A percentile compares a stretch with the other conserved stretches of the same genome.
Conservation (phyloP, 2,888 invertebrate genomes). For the Cosmia pyralina region DNA sequence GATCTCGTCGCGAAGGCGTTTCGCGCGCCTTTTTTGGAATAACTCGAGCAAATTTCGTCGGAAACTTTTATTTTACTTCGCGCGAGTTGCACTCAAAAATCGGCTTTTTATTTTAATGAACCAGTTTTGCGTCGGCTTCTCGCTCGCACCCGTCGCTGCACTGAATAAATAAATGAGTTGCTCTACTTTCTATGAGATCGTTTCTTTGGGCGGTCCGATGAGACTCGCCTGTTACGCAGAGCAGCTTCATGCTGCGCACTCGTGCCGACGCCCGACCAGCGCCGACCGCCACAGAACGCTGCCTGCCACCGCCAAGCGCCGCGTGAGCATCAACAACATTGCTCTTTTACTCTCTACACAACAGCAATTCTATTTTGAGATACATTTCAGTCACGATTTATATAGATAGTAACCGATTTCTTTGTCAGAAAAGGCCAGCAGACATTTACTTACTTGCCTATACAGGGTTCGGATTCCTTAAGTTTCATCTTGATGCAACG, state of each 20-base stretch:
- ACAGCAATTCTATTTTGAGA: slow-evolving; percentile 74
- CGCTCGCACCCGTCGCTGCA: slow-evolving; percentile 86
- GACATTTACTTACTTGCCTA: slow-evolving; percentile 8
- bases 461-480: slow-evolving; percentile 18
- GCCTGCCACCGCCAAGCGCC: slow-evolving; percentile 16
- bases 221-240: slow-evolving; percentile 70
- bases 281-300: not conserved
- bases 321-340: slow-evolving; percentile 67
- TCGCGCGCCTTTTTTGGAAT: slow-evolving; percentile 88
- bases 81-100: slow-evolving; percentile 88
- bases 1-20: slow-evolving; percentile 85
- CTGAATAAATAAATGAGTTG: slow-evolving; percentile 90
- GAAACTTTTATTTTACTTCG: slow-evolving; percentile 87
- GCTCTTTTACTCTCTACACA: slow-evolving; percentile 76
- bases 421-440: slow-evolving; percentile 66
- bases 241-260: slow-evolving; percentile 59
- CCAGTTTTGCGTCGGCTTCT: slow-evolving; percentile 84
- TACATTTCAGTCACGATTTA: slow-evolving; percentile 78
- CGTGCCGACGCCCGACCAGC: slow-evolving; percentile 43
- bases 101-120: slow-evolving; percentile 90
- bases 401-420: slow-evolving; percentile 66
- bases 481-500: slow-evolving; percentile 13
- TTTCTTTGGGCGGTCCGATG: slow-evolving; percentile 86
- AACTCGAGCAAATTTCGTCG: slow-evolving; percentile 89
- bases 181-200: slow-evolving; percentile 90